Conservation (phyloP, 2,797 vertebrate genomes). For the Microcaecilia unicolor region DNA sequence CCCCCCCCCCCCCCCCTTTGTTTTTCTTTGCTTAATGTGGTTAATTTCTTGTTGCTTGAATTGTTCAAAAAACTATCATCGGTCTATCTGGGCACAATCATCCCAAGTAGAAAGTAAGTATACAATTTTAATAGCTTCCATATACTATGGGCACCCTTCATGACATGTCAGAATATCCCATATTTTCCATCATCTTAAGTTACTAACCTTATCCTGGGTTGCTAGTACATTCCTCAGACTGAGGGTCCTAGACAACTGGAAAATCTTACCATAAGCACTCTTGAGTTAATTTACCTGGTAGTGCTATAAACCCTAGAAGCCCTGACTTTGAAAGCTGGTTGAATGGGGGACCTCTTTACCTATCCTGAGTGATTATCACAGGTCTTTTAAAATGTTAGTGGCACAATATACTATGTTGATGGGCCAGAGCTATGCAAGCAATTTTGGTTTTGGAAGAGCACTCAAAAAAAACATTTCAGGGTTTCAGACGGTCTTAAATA, state of each 20-base stretch:
- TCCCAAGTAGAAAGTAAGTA: no score
- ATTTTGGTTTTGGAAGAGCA: constrained; percentile 1
- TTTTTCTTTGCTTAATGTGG: no score
- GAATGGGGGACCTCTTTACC: rapidly evolving
- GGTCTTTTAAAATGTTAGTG: neutral
- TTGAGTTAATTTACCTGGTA: no score
- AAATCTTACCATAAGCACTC: neutral
- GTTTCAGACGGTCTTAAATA: constrained; percentile 22
- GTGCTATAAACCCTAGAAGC: neutral
- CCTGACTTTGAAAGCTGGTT: neutral
- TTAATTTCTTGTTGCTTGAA: no score
- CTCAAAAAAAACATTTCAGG: constrained; percentile 24
- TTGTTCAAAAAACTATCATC: no score
- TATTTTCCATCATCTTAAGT: neutral
- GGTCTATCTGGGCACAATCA: no score
- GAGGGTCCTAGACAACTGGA: neutral
- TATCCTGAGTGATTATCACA: neutral
- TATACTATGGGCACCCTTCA: neutral
- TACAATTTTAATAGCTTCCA: no score
- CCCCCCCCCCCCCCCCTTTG: no score
- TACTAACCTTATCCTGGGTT: neutral
- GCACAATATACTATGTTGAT: constrained; percentile 5
- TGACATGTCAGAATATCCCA: neutral
- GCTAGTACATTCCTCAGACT: neutral
- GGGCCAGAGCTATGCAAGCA: neutral